Percentiles rank a stretch among this genome's conserved stretches.
Evolutionary conservation across 2,888 invertebrate genomes (phyloP).

Genomic region (Drosophila niveifrons): DNA sequence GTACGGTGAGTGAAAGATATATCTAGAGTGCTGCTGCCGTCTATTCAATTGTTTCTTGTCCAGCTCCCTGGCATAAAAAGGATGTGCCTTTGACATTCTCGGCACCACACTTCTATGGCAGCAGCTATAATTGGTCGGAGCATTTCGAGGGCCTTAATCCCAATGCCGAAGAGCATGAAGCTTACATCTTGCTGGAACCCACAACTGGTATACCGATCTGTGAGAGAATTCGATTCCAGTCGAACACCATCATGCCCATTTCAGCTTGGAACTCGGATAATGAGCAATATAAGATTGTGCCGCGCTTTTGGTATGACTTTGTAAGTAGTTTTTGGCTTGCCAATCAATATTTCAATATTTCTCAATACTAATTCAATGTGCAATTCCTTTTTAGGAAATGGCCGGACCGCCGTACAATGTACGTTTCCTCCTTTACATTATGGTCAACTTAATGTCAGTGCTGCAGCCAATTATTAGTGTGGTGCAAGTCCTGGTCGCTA

Average conservation of each 20-base stretch:
- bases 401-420: no score
- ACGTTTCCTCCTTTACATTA: no score
- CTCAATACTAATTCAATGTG: no score
- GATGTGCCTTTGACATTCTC: constrained; percentile 90
- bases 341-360: no score
- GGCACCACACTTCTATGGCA: constrained; percentile 90
- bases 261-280: no score
- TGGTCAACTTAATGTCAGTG: no score
- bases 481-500: no score
- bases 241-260: constrained; percentile 89
- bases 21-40: no score
- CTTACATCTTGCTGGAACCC: constrained; percentile 90
- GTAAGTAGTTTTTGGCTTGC: constrained; percentile 86
- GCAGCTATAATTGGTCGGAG: constrained; percentile 83
- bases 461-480: no score
- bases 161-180: constrained; percentile 88
- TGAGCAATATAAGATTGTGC: constrained; percentile 87
- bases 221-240: constrained; percentile 83
- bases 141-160: constrained; percentile 89
- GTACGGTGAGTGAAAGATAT: no score
- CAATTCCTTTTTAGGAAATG: no score
- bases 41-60: no score
- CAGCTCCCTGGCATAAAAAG: constrained; percentile 85
- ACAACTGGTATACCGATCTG: constrained; percentile 88
- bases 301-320: constrained; percentile 91